Percentiles rank a stretch among this genome's conserved stretches.
These are phyloP conservation scores for Cepphus grylle DNA, from an alignment of 2,113 vertebrate genomes.

Conservation along the genomic window DNA sequence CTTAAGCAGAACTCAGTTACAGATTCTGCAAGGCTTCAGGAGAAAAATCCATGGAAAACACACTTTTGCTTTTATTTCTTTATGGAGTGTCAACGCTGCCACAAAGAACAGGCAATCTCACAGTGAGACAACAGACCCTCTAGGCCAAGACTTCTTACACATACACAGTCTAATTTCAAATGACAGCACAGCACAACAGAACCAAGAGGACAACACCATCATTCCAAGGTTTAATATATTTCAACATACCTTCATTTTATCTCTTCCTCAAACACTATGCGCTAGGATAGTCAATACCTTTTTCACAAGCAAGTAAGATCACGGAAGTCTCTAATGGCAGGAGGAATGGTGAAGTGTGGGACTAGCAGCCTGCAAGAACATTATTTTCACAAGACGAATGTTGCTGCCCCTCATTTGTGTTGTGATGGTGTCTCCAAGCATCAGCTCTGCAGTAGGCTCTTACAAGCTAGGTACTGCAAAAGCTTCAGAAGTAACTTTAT, in stretches of 20 bases:
- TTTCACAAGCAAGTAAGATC: neutral
- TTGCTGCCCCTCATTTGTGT: neutral
- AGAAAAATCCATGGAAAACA: neutral
- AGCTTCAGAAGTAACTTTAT: neutral
- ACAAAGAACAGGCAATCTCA: neutral
- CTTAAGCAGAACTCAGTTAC: neutral
- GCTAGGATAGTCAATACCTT: neutral
- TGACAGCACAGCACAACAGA: neutral
- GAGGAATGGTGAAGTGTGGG: neutral
- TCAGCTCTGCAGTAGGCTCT: neutral
- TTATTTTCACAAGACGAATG: neutral
- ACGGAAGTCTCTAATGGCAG: neutral
- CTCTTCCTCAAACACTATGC: neutral
- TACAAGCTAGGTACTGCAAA: neutral
- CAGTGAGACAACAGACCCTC: neutral
- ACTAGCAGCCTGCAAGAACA: neutral
- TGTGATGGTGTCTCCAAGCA: neutral
- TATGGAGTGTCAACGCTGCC: neutral
- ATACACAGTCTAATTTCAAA: neutral
- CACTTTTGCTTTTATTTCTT: neutral
- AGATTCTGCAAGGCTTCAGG: neutral
- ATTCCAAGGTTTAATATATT: neutral
- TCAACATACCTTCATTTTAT: rapidly evolving
- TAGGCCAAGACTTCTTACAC: neutral
- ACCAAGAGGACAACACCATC: neutral